Percentiles rank a stretch among this genome's conserved stretches.
phyloP scores from a whole-genome alignment of 2,888 invertebrate genomes.

The Polyploca ridens region DNA sequence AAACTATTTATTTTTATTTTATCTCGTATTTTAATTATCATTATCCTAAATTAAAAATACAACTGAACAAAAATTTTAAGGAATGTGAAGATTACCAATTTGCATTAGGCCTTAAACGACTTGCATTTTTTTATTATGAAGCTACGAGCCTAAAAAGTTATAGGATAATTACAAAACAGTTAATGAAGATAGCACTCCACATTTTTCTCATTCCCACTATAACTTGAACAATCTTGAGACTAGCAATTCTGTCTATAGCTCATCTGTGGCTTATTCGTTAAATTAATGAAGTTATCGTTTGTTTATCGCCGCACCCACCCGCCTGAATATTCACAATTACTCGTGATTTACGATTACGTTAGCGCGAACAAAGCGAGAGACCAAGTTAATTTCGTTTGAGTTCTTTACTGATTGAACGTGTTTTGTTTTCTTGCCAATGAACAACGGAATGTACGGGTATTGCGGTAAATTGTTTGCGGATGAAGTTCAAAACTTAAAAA shows the following conservation, averaged over 20 bases:
- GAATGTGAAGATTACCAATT: too few species aligned
- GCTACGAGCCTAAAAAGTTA: too few species aligned
- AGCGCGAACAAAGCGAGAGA: slow-evolving; percentile 34
- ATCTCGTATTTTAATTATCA: too few species aligned
- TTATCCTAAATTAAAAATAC: too few species aligned
- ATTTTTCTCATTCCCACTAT: neutral
- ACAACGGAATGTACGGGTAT: slow-evolving; percentile 4
- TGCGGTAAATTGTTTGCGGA: slow-evolving; percentile 8
- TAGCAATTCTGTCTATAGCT: neutral
- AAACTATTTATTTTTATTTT: too few species aligned
- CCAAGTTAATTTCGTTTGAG: slow-evolving; percentile 40
- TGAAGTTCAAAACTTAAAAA: slow-evolving; percentile 3
- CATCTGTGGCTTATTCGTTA: slow-evolving; percentile 18
- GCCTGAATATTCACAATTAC: slow-evolving; percentile 46
- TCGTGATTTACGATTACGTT: slow-evolving; percentile 51
- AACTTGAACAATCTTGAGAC: neutral
- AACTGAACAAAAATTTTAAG: too few species aligned
- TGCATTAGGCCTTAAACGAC: too few species aligned
- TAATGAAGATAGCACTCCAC: too few species aligned
- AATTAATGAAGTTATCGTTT: slow-evolving; percentile 56
- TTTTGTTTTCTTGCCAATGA: slow-evolving; percentile 35
- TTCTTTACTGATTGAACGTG: slow-evolving; percentile 39
- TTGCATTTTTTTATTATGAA: too few species aligned
- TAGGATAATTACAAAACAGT: too few species aligned
- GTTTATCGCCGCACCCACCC: slow-evolving; percentile 40